A percentile compares a stretch with the other conserved stretches of the same genome.
These are phyloP conservation scores for Drosophila pallidifrons DNA, from an alignment of 1,140 invertebrate species.

Conservation along the genomic window DNA sequence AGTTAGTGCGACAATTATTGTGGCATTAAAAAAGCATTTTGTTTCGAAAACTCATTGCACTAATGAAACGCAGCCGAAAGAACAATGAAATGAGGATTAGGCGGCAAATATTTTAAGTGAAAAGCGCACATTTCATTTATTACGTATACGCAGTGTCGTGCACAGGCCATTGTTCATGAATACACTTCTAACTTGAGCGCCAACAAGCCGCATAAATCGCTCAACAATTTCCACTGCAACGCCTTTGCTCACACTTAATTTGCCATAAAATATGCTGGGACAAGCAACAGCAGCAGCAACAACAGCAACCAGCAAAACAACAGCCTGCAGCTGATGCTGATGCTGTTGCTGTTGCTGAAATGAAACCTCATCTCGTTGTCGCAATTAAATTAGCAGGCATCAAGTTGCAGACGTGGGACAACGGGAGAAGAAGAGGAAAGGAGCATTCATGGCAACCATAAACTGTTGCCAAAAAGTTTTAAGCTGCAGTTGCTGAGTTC, in stretches of 20 bases:
- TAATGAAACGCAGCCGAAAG: constrained; percentile 58
- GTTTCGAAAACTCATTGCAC: constrained; percentile 34
- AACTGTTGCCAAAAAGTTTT: constrained; percentile 79
- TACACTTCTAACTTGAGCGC: constrained; percentile 10
- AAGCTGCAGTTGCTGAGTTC: constrained; percentile 73
- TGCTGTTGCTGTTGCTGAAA: constrained; percentile 11
- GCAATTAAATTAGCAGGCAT: constrained; percentile 69
- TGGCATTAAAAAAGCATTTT: constrained; percentile 58
- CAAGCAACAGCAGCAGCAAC: constrained; percentile 1
- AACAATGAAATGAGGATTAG: constrained; percentile 26
- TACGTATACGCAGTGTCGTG: constrained; percentile 41
- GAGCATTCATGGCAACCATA: constrained; percentile 24
- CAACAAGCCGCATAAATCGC: constrained; percentile 30
- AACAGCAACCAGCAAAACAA: neutral
- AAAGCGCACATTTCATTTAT: constrained; percentile 23
- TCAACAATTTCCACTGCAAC: constrained; percentile 62
- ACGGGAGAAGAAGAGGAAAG: neutral
- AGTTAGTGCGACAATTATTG: constrained; percentile 79
- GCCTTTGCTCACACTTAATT: constrained; percentile 67
- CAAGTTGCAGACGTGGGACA: constrained; percentile 30
- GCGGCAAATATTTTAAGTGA: neutral
- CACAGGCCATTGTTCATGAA: constrained; percentile 11
- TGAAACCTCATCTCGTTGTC: constrained; percentile 37
- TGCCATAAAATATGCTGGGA: constrained; percentile 68
- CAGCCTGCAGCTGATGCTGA: constrained; percentile 40